Base-by-base conservation (phyloP, 2,797 vertebrate species). In the Tarsius wallacei region DNA sequence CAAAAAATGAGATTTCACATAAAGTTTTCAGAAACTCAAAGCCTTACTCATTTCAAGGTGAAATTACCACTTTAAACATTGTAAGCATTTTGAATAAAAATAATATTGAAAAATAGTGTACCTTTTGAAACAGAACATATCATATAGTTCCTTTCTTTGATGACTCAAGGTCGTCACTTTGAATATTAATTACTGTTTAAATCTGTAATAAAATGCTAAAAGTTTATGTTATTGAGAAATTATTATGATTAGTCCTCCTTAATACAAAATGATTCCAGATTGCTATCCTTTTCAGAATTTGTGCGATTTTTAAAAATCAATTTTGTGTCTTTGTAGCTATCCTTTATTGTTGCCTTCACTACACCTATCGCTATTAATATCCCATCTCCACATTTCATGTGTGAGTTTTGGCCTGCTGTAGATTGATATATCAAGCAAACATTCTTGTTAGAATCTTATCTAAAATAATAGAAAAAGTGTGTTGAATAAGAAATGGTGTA, bases 11-110 rank as follows among this genome's bases (percentile, higher is more conserved):
- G 24, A 66, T 88, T 80, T 22, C 49, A 71, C 22, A 85, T 22
- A 85, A 77, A 61, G 57, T 86, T 93, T 85, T 89, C 26, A 97
- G 64, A 84, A 78, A 47, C n/a, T 70, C 66, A n/a, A 68, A 61
- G 6, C 15, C 36, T 61, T 88, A 33, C 42, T 94, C 15, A 74
- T 85, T 61, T 93, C 73, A 73, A 86, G 53, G 31, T 47, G 53
- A 80, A 90, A 90, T 78, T 57, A 63, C 47, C 51, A 63, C 59
- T 53, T 92, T 55, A 95, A n/a, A 83, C 9, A 82, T 78, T 94
- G 53, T 59, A 85, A 81, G 17, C 12, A 63, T 63, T 64, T 64
- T 49, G 5, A 3, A 76, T 74, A 66, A 83, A 89, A 91, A 87
- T 51, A 89, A 82, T 24, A 9, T 5, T 28, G 12, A 84, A 93